Conservation (phyloP, 2,113 vertebrate species). For the Electrona antarctica region DNA sequence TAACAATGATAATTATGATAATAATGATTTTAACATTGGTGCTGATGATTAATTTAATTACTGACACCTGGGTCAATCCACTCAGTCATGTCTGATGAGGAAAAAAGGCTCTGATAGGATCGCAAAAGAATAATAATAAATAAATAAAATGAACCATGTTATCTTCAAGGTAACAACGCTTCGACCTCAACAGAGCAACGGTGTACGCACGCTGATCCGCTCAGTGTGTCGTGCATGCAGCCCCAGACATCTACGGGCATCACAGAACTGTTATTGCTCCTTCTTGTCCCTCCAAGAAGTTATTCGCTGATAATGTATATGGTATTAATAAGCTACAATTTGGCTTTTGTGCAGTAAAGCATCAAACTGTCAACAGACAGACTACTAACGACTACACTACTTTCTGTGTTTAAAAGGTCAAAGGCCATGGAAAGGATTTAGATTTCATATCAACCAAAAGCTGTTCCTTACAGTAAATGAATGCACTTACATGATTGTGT, state of each 20-base stretch:
- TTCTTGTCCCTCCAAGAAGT: constrained; percentile 53
- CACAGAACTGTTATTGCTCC: constrained; percentile 55
- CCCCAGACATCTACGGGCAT: constrained; percentile 47
- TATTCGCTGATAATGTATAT: neutral
- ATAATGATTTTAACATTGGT: constrained; percentile 20
- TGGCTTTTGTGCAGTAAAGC: too few species aligned
- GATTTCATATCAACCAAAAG: too few species aligned
- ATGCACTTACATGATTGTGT: too few species aligned
- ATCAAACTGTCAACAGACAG: too few species aligned
- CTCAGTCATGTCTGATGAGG: constrained; percentile 34
- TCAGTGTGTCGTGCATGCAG: constrained; percentile 44
- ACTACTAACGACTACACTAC: too few species aligned
- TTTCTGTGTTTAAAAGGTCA: too few species aligned
- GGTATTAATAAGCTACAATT: too few species aligned
- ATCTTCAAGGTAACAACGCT: constrained; percentile 56
- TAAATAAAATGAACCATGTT: constrained; percentile 43
- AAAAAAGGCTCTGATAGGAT: constrained; percentile 31
- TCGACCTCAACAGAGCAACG: constrained; percentile 65
- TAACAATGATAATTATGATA: constrained; percentile 31
- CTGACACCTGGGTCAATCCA: constrained; percentile 49
- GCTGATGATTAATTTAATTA: constrained; percentile 64
- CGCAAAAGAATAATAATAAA: constrained; percentile 43
- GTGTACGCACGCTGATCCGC: constrained; percentile 25
- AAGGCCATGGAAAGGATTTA: too few species aligned
- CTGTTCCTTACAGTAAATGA: too few species aligned